Percentiles rank a stretch among this genome's conserved stretches.
Evolutionary conservation across 2,888 invertebrate genomes (phyloP).

Genomic region (Brachylomia viminalis): DNA sequence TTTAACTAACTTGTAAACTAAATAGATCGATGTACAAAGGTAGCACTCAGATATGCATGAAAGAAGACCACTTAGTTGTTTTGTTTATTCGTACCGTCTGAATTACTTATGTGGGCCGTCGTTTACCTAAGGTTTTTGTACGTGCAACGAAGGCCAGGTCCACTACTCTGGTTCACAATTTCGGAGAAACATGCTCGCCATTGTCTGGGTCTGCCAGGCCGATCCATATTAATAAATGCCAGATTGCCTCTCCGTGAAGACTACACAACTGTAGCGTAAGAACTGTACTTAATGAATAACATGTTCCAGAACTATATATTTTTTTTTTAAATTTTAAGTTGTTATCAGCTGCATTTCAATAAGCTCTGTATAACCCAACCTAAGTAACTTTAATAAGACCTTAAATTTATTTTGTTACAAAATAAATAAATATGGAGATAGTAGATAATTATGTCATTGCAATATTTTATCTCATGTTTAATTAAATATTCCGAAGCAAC

Average conservation of each 20-base stretch:
- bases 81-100: slow-evolving; percentile 79
- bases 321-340: background rate
- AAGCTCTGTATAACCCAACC: background rate
- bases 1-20: slow-evolving; percentile 64
- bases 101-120: slow-evolving; percentile 81
- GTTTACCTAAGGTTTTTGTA: slow-evolving; percentile 78
- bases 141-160: slow-evolving; percentile 71
- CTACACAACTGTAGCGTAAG: slow-evolving; percentile 22
- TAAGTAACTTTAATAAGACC: background rate
- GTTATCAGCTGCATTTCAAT: background rate
- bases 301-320: background rate
- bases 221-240: slow-evolving; percentile 82
- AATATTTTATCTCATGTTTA: slow-evolving; percentile 51
- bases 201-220: slow-evolving; percentile 72
- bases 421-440: slow-evolving; percentile 2
- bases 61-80: slow-evolving; percentile 78
- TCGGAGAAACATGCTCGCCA: slow-evolving; percentile 77
- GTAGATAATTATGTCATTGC: slow-evolving; percentile 35
- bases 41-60: slow-evolving; percentile 79
- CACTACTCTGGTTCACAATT: slow-evolving; percentile 75
- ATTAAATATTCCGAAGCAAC: slow-evolving; percentile 51
- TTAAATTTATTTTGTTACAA: slow-evolving; percentile 4
- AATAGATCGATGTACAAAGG: slow-evolving; percentile 61
- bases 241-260: slow-evolving; percentile 71
- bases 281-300: slow-evolving; percentile 21